Evolutionary conservation across 2,888 invertebrate genomes (phyloP), one percentile per base, ranked within the genome.

Genomic region (Tridacna crocea): DNA sequence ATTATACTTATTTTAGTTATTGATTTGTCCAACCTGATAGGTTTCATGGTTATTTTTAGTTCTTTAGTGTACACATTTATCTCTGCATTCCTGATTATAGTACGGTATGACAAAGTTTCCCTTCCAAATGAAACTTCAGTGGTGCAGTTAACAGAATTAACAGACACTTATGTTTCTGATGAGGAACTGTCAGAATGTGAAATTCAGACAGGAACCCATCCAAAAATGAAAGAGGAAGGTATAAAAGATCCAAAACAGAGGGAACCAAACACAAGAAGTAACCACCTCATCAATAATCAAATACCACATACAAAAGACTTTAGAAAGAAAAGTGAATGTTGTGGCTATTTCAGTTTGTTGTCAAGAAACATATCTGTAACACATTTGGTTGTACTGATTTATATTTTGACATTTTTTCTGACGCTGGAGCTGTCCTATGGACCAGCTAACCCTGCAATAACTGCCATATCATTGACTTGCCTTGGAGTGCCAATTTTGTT

Each of bases 21-120:
- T 90, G 98, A 98, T 94, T 95, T 98, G 87, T 96, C 97, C 89
- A 97, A 97, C 90, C 95, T 98, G 55, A 98, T 98, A 0, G 98
- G 98, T 92, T 98, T 98, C 93, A 98, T 98, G 97, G 98, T 98
- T 0, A 97, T 98, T 15, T 89, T 90, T 17, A 89, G 90, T 51
- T 88, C 92, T 58, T 68, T 91, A 19, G 79, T 82, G 0, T 98
- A 98, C 93, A 97, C 98, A 6, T 97, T 98, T 84, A 98, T 98
- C 11, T 97, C 97, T 87, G 97, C 97, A 15, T 97, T 97, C 80
- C 97, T 98, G 19, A 97, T 98, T 75, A 96, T 98, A 73, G 95
- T 98, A 78, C 96, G 98, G 66, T 98, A 98, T 92, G 58, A 51
- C 10, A 36, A 68, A 19, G 27, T 2, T n/a, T 55, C 58, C 6